Evolutionary conservation across 1,140 invertebrate genomes (phyloP).

Genomic region (Bilobella aurantiaca): DNA sequence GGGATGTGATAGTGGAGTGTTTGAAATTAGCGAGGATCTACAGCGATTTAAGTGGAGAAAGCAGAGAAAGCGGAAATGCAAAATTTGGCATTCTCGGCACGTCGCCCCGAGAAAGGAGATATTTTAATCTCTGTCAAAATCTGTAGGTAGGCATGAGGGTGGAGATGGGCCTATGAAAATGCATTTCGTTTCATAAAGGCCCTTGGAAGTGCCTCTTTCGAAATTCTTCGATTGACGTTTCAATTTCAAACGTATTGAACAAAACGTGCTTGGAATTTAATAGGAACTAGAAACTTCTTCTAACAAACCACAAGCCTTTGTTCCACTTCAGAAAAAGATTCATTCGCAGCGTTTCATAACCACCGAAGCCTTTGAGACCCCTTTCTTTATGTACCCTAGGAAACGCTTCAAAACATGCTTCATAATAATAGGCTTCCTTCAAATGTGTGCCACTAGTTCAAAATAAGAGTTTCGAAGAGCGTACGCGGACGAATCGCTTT

Average conservation of each 20-base stretch:
- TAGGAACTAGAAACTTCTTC: background rate
- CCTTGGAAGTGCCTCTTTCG: background rate
- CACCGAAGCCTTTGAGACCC: background rate
- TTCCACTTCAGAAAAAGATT: background rate
- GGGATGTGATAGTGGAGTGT: background rate
- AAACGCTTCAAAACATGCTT: no score
- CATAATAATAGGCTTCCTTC: no score
- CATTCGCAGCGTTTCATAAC: background rate
- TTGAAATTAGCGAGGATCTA: background rate
- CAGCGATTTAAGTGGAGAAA: background rate
- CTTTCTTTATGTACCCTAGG: no score
- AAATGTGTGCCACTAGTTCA: no score
- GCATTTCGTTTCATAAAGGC: background rate
- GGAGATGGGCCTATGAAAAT: background rate
- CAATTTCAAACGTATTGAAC: slow-evolving; percentile 18
- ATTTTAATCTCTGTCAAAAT: slow-evolving; percentile 19
- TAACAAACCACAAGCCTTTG: background rate
- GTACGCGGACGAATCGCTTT: no score
- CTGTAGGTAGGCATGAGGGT: background rate
- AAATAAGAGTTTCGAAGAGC: no score
- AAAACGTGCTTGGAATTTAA: slow-evolving; percentile 12
- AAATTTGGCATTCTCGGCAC: slow-evolving; percentile 1
- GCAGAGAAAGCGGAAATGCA: slow-evolving; percentile 2
- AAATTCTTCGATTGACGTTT: slow-evolving; percentile 16
- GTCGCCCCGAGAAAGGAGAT: slow-evolving; percentile 10